Evolutionary conservation across 2,113 vertebrate genomes (phyloP).

Genomic region (Actinemys pallida): DNA sequence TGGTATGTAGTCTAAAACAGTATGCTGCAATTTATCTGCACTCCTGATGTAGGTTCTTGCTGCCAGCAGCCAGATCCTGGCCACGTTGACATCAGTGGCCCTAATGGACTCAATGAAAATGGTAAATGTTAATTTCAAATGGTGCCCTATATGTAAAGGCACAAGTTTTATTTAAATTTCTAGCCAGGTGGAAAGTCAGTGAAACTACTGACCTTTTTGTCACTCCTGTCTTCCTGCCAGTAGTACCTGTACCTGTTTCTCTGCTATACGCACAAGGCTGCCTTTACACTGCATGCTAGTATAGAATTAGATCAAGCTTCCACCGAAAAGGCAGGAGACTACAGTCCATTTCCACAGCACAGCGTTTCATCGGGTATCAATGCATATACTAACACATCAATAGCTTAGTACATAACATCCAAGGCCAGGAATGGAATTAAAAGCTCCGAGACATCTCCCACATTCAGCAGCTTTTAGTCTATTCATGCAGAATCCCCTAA

Average conservation of each 20-base stretch:
- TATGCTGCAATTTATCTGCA: neutral
- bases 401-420: slow-evolving; percentile 2
- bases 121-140: neutral
- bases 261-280: neutral
- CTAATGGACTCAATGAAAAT: neutral
- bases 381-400: neutral
- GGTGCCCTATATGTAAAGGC: accelerated
- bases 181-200: neutral
- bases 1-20: neutral
- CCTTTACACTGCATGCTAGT: neutral
- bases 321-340: slow-evolving; percentile 20
- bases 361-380: neutral
- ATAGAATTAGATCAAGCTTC: neutral
- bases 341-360: slow-evolving; percentile 12
- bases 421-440: neutral
- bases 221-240: neutral
- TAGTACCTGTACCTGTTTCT: neutral
- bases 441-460: slow-evolving; percentile 11
- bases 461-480: slow-evolving; percentile 32
- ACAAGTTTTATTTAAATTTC: neutral
- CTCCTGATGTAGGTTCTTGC: neutral
- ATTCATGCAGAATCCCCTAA: neutral
- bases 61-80: neutral
- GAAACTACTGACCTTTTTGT: neutral
- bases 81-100: neutral